Evolutionary conservation across 2,797 vertebrate genomes (phyloP).

Genomic region (Pseudochromis fuscus): DNA sequence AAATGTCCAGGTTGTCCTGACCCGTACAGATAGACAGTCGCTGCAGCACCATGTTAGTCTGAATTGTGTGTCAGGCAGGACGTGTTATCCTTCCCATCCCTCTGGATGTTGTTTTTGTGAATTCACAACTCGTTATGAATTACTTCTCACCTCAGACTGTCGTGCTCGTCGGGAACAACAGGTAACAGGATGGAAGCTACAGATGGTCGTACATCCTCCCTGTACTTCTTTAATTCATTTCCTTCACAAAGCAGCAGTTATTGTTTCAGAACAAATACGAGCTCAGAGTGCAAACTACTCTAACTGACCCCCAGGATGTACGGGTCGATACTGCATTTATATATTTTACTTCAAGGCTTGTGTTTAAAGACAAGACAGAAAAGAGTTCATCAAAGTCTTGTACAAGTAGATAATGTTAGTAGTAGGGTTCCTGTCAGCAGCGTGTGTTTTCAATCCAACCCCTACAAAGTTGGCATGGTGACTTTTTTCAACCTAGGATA

Average conservation of each 20-base stretch:
- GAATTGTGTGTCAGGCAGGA: neutral
- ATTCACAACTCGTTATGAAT: constrained; percentile 2
- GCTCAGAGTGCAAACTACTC: neutral
- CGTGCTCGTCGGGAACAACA: neutral
- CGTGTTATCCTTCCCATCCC: neutral
- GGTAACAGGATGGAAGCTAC: neutral
- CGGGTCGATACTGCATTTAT: neutral
- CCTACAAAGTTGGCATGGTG: too few species aligned
- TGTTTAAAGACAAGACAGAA: constrained; percentile 1
- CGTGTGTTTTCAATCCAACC: too few species aligned
- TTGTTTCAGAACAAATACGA: neutral
- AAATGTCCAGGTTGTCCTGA: neutral
- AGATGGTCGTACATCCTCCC: neutral
- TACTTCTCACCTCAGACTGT: constrained; percentile 7
- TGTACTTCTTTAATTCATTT: neutral
- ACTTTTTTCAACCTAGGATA: too few species aligned
- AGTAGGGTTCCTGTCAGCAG: constrained; percentile 22
- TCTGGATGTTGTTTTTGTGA: neutral
- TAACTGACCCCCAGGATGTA: neutral
- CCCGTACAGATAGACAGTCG: neutral
- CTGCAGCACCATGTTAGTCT: neutral
- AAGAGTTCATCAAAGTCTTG: neutral
- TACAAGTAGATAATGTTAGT: constrained; percentile 12
- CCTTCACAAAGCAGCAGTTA: neutral
- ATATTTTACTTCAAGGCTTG: constrained; percentile 2